Evolutionary conservation across 1,140 invertebrate species (phyloP).

Genomic region (Myzus persicae): DNA sequence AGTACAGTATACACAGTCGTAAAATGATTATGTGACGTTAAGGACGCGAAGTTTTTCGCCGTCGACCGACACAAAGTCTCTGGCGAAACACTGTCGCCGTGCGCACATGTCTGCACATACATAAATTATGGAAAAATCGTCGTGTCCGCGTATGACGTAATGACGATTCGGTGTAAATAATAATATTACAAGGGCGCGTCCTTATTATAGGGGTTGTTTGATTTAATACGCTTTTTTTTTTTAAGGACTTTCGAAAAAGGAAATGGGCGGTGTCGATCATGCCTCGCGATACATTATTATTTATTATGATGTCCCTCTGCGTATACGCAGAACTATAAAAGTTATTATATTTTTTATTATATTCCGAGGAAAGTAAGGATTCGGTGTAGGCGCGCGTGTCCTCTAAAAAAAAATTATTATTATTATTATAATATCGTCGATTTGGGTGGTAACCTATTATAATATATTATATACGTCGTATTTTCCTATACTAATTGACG

Average conservation of each 20-base stretch:
- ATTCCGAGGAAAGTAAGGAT: not conserved
- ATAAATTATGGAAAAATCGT: slow-evolving; percentile 1
- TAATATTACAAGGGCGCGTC: not conserved
- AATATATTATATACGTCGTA: not conserved
- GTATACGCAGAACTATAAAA: not conserved
- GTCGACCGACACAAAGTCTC: not conserved
- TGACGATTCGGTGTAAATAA: not conserved
- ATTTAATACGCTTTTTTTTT: not conserved
- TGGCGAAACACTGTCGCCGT: not conserved
- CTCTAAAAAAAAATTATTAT: not conserved
- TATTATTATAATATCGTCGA: slow-evolving; percentile 13
- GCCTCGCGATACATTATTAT: not conserved
- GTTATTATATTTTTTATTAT: not conserved
- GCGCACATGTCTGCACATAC: not conserved
- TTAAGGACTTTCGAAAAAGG: not conserved
- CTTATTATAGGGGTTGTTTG: slow-evolving; percentile 2
- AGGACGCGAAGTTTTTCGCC: not conserved
- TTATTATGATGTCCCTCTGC: not conserved
- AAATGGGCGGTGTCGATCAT: not conserved
- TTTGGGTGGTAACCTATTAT: not conserved
- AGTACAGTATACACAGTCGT: not conserved
- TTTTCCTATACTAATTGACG: not conserved
- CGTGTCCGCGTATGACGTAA: not conserved
- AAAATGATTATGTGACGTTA: slow-evolving; percentile 8
- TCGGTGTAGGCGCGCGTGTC: not conserved